A percentile compares a stretch with the other conserved stretches of the same genome.
These are phyloP conservation scores for Meliscaeva auricollis DNA, from an alignment of 2,888 invertebrate genomes.

Conservation along the genomic window DNA sequence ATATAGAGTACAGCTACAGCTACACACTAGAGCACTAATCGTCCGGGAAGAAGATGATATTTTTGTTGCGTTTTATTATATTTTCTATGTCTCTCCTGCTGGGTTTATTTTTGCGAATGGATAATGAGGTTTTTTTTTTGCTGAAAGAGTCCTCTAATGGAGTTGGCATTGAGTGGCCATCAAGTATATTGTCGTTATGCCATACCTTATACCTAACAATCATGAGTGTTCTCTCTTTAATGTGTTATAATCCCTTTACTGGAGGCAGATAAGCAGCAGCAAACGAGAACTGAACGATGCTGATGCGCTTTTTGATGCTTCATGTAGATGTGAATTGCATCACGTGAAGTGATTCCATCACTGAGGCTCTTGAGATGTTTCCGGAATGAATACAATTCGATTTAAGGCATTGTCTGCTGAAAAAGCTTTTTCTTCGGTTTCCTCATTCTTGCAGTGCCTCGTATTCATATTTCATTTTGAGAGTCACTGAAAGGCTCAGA, in stretches of 20 bases:
- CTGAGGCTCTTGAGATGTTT: conserved; percentile 32
- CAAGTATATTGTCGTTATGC: conserved; percentile 47
- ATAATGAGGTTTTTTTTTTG: too few species aligned
- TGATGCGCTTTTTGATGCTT: conserved; percentile 30
- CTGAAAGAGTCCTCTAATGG: conserved; percentile 65
- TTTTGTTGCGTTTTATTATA: conserved; percentile 14
- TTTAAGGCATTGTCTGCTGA: background rate
- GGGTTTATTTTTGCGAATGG: too few species aligned
- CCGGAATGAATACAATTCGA: conserved; percentile 48
- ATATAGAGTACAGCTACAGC: background rate
- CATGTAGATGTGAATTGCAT: conserved; percentile 14
- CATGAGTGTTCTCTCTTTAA: conserved; percentile 51
- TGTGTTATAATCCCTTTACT: conserved; percentile 52
- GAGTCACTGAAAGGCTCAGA: too few species aligned
- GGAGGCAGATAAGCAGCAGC: conserved; percentile 18
- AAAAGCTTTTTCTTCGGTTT: background rate
- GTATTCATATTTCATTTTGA: background rate
- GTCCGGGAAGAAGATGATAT: conserved; percentile 21
- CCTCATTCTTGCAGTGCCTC: too few species aligned
- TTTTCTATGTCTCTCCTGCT: conserved; percentile 53
- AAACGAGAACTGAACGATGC: background rate
- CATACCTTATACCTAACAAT: background rate
- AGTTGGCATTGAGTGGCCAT: conserved; percentile 75
- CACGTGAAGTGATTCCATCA: conserved; percentile 30
- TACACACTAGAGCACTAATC: conserved; percentile 37